Evolutionary conservation across 2,113 vertebrate species (phyloP).

Genomic region (Cepphus grylle): DNA sequence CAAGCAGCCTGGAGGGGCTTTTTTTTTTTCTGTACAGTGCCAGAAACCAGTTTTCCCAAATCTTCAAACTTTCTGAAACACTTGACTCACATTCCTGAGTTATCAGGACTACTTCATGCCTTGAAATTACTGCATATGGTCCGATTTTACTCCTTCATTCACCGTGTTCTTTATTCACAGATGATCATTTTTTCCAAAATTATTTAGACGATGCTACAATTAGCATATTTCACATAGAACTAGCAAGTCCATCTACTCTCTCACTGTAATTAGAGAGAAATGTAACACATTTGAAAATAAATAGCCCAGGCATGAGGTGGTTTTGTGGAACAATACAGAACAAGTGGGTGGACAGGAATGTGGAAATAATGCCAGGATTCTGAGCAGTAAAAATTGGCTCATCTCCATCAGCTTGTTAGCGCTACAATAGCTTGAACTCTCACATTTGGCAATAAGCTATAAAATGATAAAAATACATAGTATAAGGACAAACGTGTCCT

Average conservation of each 20-base stretch:
- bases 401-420: not conserved
- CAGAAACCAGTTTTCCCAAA: not conserved
- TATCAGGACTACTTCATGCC: not conserved
- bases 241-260: not conserved
- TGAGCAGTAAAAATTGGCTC: constrained; percentile 1
- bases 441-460: not conserved
- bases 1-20: not conserved
- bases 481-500: constrained; percentile 16
- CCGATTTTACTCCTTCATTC: not conserved
- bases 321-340: constrained; percentile 50
- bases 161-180: not conserved
- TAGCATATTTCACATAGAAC: constrained; percentile 3
- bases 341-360: constrained; percentile 36
- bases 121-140: not conserved
- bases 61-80: not conserved
- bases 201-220: constrained; percentile 4
- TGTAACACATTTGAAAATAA: constrained; percentile 48
- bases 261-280: constrained; percentile 36
- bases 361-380: constrained; percentile 14
- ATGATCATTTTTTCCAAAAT: not conserved
- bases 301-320: constrained; percentile 13
- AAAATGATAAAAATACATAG: constrained; percentile 7
- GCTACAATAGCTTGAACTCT: constrained; percentile 31
- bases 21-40: not conserved
- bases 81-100: not conserved